A percentile compares a stretch with the other conserved stretches of the same genome.
phyloP scores from a whole-genome alignment of 2,888 invertebrate species.

The Tipula helvola region DNA sequence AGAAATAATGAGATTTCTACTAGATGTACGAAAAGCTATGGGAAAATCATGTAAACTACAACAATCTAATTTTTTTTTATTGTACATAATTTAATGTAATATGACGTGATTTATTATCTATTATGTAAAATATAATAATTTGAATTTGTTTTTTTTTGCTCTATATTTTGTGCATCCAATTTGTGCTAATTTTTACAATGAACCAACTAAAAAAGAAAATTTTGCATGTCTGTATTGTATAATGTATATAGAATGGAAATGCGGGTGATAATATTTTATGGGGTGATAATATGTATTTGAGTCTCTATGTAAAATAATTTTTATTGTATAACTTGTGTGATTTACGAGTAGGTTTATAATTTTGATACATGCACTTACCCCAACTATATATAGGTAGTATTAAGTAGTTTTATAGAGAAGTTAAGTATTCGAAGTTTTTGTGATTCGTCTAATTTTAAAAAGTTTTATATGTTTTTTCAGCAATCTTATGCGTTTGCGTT shows the following conservation, averaged over 20 bases:
- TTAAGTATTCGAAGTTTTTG: not conserved
- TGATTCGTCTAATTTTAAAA: not conserved
- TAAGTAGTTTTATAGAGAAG: not conserved
- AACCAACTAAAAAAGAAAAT: not conserved
- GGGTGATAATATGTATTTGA: not conserved
- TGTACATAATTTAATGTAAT: not conserved
- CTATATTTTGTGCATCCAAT: not conserved
- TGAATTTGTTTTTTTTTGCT: not conserved
- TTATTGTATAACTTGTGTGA: no score
- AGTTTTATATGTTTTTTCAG: not conserved
- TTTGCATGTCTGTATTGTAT: not conserved
- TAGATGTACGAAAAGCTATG: no score
- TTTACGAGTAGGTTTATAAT: not conserved
- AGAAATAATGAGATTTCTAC: no score
- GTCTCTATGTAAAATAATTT: not conserved
- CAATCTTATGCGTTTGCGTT: not conserved
- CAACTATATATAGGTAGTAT: not conserved
- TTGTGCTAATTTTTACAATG: not conserved
- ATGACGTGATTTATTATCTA: not conserved
- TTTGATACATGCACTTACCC: not conserved
- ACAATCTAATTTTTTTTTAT: not conserved
- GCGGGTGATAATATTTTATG: not conserved
- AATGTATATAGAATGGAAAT: not conserved
- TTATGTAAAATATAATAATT: not conserved
- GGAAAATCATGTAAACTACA: not conserved